A percentile compares a stretch with the other conserved stretches of the same genome.
Evolutionary conservation across 2,113 vertebrate genomes (phyloP).

Genomic region (Sphyrna mokarran): DNA sequence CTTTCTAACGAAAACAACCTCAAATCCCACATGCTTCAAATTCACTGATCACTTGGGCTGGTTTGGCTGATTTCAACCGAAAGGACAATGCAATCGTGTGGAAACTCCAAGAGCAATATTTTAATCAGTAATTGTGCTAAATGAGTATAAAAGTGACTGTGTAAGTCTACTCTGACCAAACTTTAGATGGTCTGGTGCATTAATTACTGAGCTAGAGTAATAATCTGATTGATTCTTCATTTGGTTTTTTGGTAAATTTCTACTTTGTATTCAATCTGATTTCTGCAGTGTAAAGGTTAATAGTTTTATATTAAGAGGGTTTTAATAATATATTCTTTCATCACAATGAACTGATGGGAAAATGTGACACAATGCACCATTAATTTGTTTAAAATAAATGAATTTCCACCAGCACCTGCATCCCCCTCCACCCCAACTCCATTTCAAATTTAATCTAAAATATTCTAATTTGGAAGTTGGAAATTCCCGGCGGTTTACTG

Average conservation of each 20-base stretch:
- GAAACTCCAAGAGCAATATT: not conserved
- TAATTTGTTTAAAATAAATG: constrained; percentile 33
- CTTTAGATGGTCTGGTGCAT: not conserved
- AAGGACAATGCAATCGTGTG: not conserved
- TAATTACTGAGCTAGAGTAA: not conserved
- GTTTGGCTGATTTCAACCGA: not conserved
- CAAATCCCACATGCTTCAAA: no score
- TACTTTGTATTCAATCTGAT: constrained; percentile 21
- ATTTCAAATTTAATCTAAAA: constrained; percentile 36
- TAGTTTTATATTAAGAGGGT: constrained; percentile 17
- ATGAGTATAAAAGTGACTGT: not conserved
- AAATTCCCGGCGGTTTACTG: constrained; percentile 17
- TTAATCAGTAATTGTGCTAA: not conserved
- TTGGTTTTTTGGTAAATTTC: not conserved
- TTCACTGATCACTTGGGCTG: not conserved
- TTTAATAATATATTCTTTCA: constrained; percentile 32
- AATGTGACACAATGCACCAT: constrained; percentile 32
- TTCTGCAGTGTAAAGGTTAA: constrained; percentile 23
- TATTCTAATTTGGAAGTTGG: constrained; percentile 24
- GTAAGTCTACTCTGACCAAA: not conserved
- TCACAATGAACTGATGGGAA: constrained; percentile 25
- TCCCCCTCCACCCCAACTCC: not conserved
- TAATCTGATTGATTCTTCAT: constrained; percentile 8
- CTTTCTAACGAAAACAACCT: no score
- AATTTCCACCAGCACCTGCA: not conserved